Base-by-base conservation (phyloP, 2,113 vertebrate genomes). In the Erythrocercus mccallii region DNA sequence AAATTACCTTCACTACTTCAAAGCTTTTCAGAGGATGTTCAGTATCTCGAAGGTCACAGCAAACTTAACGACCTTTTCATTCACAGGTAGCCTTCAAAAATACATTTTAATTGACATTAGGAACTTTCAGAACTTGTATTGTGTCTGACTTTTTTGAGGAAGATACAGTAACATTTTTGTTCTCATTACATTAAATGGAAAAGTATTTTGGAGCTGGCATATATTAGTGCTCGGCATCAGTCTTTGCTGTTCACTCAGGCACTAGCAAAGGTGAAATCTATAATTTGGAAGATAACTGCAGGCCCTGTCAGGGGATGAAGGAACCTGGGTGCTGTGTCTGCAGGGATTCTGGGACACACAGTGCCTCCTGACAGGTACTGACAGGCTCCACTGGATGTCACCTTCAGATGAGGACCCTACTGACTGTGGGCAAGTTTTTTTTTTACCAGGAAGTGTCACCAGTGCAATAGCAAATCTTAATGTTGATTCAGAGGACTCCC, bases 61-160 rank as follows among this genome's bases (percentile, higher is more conserved):
- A 56, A 97, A 96, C 16, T 83, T 95, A 96, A 95, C 57, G 69
- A 95, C 66, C 31, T 97, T 97, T 93, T 94, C 89, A 86, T 72
- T 94, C 81, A 92, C 45, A 95, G 57, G 27, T 87, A 94, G 68
- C 53, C 89, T 95, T 98, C 95, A 96, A 94, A 97, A 95, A 44
- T 42, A 87, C 65, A 28, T 92, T 96, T 96, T 83, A 82, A 94
- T 48, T 92, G 77, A 83, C 77, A 69, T 61, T 69, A 85, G 78
- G 77, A 91, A 91, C 80, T 92, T 96, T 53, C 51, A 73, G 42
- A 85, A 90, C 33, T 37, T 94, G 50, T 70, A 82, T 61, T 68
- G 6, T 73, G 66, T 61, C 78, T 92, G 56, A n/a, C 58, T 79
- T 81, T 81, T 95, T 91, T 85, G 91, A 92, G 86, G 81, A 60